These are phyloP conservation scores for Drosophila heteroneura DNA, from an alignment of 2,888 invertebrate genomes.

Conservation along the genomic window DNA sequence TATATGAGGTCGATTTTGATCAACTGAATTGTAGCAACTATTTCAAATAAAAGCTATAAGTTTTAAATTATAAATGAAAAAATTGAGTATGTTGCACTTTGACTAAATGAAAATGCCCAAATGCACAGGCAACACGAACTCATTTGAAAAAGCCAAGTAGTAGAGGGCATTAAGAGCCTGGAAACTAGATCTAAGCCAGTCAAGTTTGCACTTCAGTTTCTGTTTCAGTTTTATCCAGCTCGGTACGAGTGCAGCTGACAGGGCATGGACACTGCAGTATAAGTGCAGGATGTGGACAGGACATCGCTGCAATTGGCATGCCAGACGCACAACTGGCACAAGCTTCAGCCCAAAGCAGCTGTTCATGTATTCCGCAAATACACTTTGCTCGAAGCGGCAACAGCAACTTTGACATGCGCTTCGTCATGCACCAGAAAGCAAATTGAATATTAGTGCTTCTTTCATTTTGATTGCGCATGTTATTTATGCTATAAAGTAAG, in stretches of 20 bases:
- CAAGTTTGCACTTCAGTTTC: constrained; percentile 62
- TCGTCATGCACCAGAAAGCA: constrained; percentile 10
- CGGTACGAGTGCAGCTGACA: constrained; percentile 71
- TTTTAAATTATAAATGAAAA: neutral
- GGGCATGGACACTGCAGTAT: constrained; percentile 52
- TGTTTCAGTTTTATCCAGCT: constrained; percentile 66
- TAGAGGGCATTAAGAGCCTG: constrained; percentile 3
- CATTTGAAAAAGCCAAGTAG: constrained; percentile 10
- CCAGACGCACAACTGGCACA: constrained; percentile 37
- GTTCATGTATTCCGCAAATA: constrained; percentile 16
- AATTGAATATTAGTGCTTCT: neutral
- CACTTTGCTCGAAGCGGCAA: constrained; percentile 6
- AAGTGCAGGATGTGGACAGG: constrained; percentile 39
- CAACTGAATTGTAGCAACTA: neutral
- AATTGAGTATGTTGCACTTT: neutral
- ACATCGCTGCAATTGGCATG: constrained; percentile 59
- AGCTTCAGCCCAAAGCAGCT: constrained; percentile 21
- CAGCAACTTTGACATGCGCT: constrained; percentile 13
- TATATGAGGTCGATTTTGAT: neutral
- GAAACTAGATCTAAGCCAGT: constrained; percentile 33
- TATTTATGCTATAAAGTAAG: neutral
- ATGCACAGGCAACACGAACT: neutral
- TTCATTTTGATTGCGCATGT: neutral
- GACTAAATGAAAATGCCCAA: neutral
- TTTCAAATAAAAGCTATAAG: neutral